These are phyloP conservation scores for Embiotoca jacksoni DNA, from an alignment of 2,113 vertebrate species.

Conservation along the genomic window DNA sequence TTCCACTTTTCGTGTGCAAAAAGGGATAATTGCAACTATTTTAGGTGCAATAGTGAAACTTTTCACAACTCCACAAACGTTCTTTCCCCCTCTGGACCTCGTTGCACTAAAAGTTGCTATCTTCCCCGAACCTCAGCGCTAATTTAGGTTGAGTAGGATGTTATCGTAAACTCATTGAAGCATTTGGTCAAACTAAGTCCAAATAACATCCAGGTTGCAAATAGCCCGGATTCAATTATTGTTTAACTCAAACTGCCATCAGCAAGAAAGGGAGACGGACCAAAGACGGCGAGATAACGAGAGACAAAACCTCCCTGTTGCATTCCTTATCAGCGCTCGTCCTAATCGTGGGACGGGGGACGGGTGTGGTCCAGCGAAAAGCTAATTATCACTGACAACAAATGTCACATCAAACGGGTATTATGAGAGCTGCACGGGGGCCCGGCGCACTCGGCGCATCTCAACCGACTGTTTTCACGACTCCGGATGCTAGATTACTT, in stretches of 20 bases:
- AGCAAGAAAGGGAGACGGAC: not conserved
- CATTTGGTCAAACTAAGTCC: too few relatives aligned
- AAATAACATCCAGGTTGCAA: slow-evolving; percentile 14
- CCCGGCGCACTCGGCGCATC: slow-evolving; percentile 24
- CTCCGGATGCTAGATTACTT: slow-evolving; percentile 73
- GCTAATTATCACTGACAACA: slow-evolving; percentile 78
- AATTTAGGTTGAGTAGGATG: not conserved
- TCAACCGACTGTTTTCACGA: slow-evolving; percentile 27
- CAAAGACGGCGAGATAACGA: slow-evolving; percentile 36
- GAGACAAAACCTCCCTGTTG: slow-evolving; percentile 39
- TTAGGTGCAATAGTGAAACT: too few relatives aligned
- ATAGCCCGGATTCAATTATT: slow-evolving; percentile 14
- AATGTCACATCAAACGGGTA: slow-evolving; percentile 74
- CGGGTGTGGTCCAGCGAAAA: slow-evolving; percentile 51
- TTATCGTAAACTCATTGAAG: not conserved
- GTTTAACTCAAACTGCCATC: slow-evolving; percentile 26
- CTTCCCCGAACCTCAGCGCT: not conserved
- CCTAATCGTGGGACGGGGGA: slow-evolving; percentile 53
- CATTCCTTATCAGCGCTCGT: slow-evolving; percentile 47
- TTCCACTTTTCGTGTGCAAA: too few relatives aligned
- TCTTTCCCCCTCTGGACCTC: too few relatives aligned
- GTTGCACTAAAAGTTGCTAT: not conserved
- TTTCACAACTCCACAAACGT: not conserved
- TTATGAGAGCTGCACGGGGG: slow-evolving; percentile 46
- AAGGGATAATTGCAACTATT: not conserved